Evolutionary conservation across 2,888 invertebrate genomes (phyloP).

Genomic region (Drosophila neutralis): DNA sequence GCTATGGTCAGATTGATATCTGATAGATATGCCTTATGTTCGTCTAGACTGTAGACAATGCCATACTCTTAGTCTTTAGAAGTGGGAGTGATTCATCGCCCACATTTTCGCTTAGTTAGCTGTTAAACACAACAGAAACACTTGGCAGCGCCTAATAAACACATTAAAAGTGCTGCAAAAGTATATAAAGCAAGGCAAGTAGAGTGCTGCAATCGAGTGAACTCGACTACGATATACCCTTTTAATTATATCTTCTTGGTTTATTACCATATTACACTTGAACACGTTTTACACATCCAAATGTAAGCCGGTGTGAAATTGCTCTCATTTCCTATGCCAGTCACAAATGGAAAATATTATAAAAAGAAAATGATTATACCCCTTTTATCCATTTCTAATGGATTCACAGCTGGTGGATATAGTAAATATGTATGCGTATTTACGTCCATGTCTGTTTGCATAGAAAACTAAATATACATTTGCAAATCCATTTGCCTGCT

Average conservation of each 20-base stretch:
- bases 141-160: conserved; percentile 26
- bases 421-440: background rate
- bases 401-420: background rate
- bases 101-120: conserved; percentile 42
- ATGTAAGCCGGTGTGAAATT: background rate
- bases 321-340: background rate
- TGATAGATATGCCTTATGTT: conserved; percentile 11
- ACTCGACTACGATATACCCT: background rate
- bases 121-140: conserved; percentile 13
- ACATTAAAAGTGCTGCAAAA: conserved; percentile 21
- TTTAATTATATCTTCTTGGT: background rate
- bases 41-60: conserved; percentile 32
- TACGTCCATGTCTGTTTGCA: background rate
- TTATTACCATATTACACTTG: background rate
- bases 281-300: background rate
- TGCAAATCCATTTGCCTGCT: background rate
- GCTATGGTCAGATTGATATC: background rate
- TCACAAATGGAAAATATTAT: background rate
- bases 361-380: background rate
- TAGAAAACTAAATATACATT: background rate
- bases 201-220: background rate
- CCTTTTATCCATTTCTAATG: background rate
- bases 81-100: conserved; percentile 7
- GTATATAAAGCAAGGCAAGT: conserved; percentile 1
- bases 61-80: conserved; percentile 36